These are phyloP conservation scores for Dendrophyllia cribrosa DNA, from an alignment of 64 coral and sea anemone genomes.

Conservation along the genomic window DNA sequence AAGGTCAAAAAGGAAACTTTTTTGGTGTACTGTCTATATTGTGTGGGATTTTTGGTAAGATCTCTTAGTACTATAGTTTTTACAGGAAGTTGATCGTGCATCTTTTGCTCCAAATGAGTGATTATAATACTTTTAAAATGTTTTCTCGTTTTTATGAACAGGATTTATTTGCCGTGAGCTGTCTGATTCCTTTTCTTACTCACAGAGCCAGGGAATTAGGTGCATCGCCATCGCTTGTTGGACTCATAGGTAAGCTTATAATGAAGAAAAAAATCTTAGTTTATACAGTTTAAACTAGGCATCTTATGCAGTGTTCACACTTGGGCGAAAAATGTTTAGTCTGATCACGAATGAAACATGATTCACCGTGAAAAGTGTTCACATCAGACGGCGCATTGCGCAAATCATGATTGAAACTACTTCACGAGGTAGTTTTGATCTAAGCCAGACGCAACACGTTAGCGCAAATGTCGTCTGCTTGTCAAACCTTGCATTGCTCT, in stretches of 20 bases:
- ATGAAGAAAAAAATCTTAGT: too few species aligned
- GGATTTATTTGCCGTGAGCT: slow-evolving; percentile 75
- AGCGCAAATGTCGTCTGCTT: too few species aligned
- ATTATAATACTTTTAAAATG: background rate
- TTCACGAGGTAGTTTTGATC: too few species aligned
- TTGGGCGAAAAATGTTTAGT: too few species aligned
- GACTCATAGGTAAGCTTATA: slow-evolving; percentile 79
- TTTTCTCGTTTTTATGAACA: background rate
- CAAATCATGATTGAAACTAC: too few species aligned
- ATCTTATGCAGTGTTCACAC: too few species aligned
- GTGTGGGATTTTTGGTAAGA: slow-evolving; percentile 91
- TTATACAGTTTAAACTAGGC: too few species aligned
- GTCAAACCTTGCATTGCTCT: too few species aligned
- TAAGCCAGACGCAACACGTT: too few species aligned
- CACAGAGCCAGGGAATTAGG: slow-evolving; percentile 87
- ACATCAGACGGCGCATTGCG: too few species aligned
- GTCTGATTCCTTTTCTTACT: slow-evolving; percentile 79
- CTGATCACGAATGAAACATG: too few species aligned
- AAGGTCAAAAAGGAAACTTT: slow-evolving; percentile 10
- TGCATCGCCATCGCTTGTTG: slow-evolving; percentile 86
- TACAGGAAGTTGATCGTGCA: background rate
- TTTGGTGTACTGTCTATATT: slow-evolving; percentile 73
- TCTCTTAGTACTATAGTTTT: background rate
- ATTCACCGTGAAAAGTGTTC: too few species aligned
- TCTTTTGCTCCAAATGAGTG: background rate